Conservation (phyloP, 2,797 vertebrate species). For the Argentina silus region DNA sequence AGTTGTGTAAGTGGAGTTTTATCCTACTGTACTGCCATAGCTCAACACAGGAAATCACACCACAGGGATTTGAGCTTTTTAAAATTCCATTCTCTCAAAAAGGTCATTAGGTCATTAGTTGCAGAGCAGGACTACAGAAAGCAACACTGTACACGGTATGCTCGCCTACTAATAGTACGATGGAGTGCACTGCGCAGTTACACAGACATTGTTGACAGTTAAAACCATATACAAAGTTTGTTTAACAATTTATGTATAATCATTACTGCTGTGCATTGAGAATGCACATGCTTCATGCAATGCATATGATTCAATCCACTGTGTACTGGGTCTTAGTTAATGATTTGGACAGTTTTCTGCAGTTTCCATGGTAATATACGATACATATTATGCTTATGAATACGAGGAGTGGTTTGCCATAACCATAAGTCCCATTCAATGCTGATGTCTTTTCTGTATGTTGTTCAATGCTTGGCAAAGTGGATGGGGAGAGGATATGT, state of each 20-base stretch:
- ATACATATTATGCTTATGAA: slow-evolving; percentile 44
- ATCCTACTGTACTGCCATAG: slow-evolving; percentile 37
- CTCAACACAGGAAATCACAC: slow-evolving; percentile 59
- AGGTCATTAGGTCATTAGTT: slow-evolving; percentile 45
- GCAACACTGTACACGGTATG: slow-evolving; percentile 8
- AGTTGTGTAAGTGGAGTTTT: slow-evolving; percentile 42
- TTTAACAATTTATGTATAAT: too few relatives aligned
- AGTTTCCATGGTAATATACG: slow-evolving; percentile 64
- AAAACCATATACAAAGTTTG: too few relatives aligned
- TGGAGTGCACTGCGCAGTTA: too few relatives aligned
- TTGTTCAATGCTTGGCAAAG: slow-evolving; percentile 13
- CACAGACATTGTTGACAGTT: too few relatives aligned
- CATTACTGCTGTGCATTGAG: too few relatives aligned
- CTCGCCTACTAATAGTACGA: too few relatives aligned
- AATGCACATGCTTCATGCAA: too few relatives aligned
- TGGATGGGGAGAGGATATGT: slow-evolving; percentile 19
- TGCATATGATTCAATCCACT: too few relatives aligned
- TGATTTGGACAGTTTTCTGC: slow-evolving; percentile 47
- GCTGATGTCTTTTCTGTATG: slow-evolving; percentile 54
- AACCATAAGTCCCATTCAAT: slow-evolving; percentile 37
- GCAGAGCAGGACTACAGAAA: slow-evolving; percentile 17
- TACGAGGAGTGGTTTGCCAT: slow-evolving; percentile 35
- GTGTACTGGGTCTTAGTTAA: slow-evolving; percentile 29
- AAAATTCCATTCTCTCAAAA: slow-evolving; percentile 46
- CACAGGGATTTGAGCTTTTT: slow-evolving; percentile 55